These are phyloP conservation scores for Phalloptychus januarius DNA, from an alignment of 2,797 vertebrate genomes.

Conservation along the genomic window DNA sequence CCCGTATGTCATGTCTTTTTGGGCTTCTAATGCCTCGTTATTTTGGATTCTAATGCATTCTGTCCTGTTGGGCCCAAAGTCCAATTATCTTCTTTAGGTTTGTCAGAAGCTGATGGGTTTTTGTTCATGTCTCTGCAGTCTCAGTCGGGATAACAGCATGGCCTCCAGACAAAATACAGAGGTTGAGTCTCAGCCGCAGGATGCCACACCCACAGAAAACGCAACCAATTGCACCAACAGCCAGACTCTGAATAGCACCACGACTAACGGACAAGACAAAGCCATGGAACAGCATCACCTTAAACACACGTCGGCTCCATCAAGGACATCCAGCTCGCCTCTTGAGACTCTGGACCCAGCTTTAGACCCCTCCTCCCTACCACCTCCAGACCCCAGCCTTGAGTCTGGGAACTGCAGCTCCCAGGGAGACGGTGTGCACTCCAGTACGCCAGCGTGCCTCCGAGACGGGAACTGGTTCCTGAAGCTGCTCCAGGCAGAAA, in stretches of 20 bases:
- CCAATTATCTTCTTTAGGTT: conserved; percentile 21
- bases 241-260: conserved; percentile 76
- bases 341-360: conserved; percentile 90
- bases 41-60: not conserved
- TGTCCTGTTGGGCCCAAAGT: conserved; percentile 27
- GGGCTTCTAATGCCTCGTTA: not conserved
- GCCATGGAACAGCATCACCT: conserved; percentile 68
- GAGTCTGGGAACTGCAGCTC: conserved; percentile 86
- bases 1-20: not conserved
- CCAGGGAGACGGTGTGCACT: conserved; percentile 78
- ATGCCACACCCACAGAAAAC: conserved; percentile 85
- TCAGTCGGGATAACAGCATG: conserved; percentile 92
- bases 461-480: conserved; percentile 97
- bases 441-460: conserved; percentile 81
- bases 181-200: conserved; percentile 86
- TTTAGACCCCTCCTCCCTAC: conserved; percentile 94
- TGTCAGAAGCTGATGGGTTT: conserved; percentile 35
- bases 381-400: conserved; percentile 95
- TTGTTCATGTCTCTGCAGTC: conserved; percentile 76
- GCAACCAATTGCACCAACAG: conserved; percentile 72
- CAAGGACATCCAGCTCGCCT: conserved; percentile 86
- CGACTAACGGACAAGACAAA: conserved; percentile 74
- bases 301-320: conserved; percentile 77
- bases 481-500: conserved; percentile 96
- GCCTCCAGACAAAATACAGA: conserved; percentile 95